Evolutionary conservation across 2,888 invertebrate genomes (phyloP).

Genomic region (Argyresthia albistria): DNA sequence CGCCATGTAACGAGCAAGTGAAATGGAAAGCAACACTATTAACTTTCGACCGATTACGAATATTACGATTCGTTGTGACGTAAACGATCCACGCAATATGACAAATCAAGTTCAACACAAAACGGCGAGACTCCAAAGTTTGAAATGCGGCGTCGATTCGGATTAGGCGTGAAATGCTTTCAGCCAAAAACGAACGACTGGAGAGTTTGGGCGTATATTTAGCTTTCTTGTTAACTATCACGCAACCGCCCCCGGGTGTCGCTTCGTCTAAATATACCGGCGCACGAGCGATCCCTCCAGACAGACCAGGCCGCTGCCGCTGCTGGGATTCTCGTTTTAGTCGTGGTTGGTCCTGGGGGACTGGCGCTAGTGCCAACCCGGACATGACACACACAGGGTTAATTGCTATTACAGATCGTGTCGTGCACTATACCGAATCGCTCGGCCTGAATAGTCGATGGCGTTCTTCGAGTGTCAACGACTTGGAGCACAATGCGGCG

Average conservation of each 20-base stretch:
- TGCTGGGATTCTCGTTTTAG: conserved; percentile 30
- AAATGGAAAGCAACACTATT: background rate
- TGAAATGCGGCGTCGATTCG: background rate
- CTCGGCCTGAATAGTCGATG: conserved; percentile 16
- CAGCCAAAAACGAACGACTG: conserved; percentile 1
- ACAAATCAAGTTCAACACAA: background rate
- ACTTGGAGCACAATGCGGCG: background rate
- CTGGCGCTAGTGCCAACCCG: conserved; percentile 33
- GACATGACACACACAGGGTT: conserved; percentile 35
- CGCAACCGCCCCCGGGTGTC: conserved; percentile 52
- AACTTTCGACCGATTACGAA: background rate
- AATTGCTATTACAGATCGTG: conserved; percentile 18
- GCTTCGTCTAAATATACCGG: conserved; percentile 46
- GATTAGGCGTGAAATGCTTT: background rate
- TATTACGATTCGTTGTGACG: background rate
- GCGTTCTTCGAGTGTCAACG: conserved; percentile 7
- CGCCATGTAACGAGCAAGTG: no score
- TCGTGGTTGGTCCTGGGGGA: conserved; percentile 6
- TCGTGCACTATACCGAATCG: conserved; percentile 14
- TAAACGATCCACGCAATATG: background rate
- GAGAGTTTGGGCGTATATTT: conserved; percentile 1
- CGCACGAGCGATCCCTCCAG: conserved; percentile 46
- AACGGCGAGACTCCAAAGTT: background rate
- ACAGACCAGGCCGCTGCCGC: conserved; percentile 20
- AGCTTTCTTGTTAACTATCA: conserved; percentile 21